Base-by-base conservation (phyloP, 2,888 invertebrate species). In the Syritta pipiens region DNA sequence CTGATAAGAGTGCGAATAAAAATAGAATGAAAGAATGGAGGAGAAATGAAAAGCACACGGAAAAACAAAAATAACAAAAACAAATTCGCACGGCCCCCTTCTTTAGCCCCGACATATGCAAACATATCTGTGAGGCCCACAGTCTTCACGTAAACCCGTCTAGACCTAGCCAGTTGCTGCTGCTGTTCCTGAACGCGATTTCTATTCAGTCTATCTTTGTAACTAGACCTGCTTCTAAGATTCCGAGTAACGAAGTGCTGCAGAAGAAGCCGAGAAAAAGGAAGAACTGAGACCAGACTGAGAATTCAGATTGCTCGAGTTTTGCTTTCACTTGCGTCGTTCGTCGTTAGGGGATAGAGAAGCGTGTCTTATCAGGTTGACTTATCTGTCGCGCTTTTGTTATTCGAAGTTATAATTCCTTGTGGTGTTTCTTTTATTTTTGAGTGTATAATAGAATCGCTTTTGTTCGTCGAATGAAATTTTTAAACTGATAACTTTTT, bases 341-440 rank as follows among this genome's bases (percentile, higher is more conserved):
- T n/a, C n/a, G n/a, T 60, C 30, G 44, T 44, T 35, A 26, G 28
- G 28, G n/a, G 35, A 35, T 26, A 60, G 49, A 44, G 24, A 14
- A 17, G 37, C 7, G 2, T 0, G 17, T 53, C 60, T 63, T 63
- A 63, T 71, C 63, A 32, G 24, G n/a, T 20, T n/a, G 4, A 57
- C 49, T 57, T 71, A 63, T 71, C 59, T 59, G 42, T 30, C 53
- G 69, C 20, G 60, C 32, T 53, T 55, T 28, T 55, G 42, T 26
- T 10, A 17, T 48, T 55, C 22, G n/a, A n/a, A n/a, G n/a, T n/a
- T 30, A 44, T 10, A 42, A 2, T 30, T 32, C 10, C 60, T 48
- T n/a, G 32, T 6, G 37, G 10, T 19, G 20, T 28, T 57, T 42
- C 37, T 35, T 60, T 30, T 59, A 32, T 44, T n/a, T 7, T 40